Conservation (phyloP, 2,797 vertebrate species). For the Euthynnus affinis region DNA sequence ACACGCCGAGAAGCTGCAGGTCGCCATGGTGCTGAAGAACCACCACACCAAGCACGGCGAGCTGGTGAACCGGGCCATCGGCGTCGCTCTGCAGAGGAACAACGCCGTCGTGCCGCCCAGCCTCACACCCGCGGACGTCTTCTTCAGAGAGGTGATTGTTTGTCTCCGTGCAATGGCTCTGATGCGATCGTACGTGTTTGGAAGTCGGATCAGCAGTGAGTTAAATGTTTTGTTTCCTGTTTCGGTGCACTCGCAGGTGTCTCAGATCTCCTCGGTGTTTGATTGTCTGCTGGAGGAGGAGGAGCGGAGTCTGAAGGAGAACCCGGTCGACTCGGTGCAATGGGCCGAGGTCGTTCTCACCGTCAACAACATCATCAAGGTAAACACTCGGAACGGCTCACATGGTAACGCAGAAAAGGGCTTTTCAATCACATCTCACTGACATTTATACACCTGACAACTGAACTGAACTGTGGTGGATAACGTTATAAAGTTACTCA, state of each 20-base stretch:
- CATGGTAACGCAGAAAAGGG: too few species aligned
- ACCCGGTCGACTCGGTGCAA: slow-evolving; percentile 85
- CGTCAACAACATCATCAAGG: slow-evolving; percentile 94
- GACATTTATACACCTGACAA: too few species aligned
- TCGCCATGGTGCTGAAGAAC: slow-evolving; percentile 93
- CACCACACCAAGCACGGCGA: slow-evolving; percentile 90
- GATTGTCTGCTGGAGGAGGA: slow-evolving; percentile 94
- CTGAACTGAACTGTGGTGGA: too few species aligned
- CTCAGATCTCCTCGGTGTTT: slow-evolving; percentile 92
- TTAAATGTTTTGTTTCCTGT: not conserved
- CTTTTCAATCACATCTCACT: too few species aligned
- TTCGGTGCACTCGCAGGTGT: slow-evolving; percentile 85
- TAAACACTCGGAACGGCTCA: too few species aligned
- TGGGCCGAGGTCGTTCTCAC: slow-evolving; percentile 91
- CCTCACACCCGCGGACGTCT: slow-evolving; percentile 94
- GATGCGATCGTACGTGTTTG: fast-evolving
- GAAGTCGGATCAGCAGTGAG: not conserved
- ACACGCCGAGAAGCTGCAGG: slow-evolving; percentile 94
- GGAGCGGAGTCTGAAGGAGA: slow-evolving; percentile 89
- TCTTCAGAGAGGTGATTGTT: slow-evolving; percentile 93
- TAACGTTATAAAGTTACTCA: too few species aligned
- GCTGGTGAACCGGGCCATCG: slow-evolving; percentile 90
- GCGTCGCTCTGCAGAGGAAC: slow-evolving; percentile 85
- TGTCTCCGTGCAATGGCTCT: fast-evolving
- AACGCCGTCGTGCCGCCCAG: slow-evolving; percentile 82